Evolutionary conservation across 2,888 invertebrate genomes (phyloP), one percentile per base, ranked within the genome.

Genomic region (Mactromeris polynyma): DNA sequence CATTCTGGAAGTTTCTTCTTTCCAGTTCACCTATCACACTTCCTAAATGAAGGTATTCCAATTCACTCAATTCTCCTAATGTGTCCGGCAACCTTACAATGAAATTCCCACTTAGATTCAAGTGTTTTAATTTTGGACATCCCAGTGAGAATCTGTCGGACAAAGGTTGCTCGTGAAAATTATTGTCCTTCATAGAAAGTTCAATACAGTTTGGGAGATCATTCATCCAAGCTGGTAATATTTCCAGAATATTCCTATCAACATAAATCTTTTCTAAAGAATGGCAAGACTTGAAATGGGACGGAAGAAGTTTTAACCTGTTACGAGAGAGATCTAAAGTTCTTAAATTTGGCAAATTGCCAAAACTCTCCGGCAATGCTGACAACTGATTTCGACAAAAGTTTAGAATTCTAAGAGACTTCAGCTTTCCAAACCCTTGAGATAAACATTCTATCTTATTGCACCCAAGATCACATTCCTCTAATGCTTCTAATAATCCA

Each of bases 1-100:
- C 96, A 92, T 96, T 96, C 84, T 95, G 95, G 87, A 94, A 95
- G 77, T 95, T 94, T 17, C 94, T 86, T 64, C 96, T 85, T 88
- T 96, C 96, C 9, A 96, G 81, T 87, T 96, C 96, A 69, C 93
- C 94, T 40, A 96, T 94, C 40, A 94, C 93, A 93, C 95, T 95
- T 17, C 96, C 96, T 36, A 95, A 83, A 80, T 95, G 93, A 40
- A 95, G 80, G 42, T 85, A 92, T 88, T 96, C 95, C 80, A 96
- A 88, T 19, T 83, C 81, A 58, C 86, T 64, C 81, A 96, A 89
- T 51, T 93, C 85, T 36, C 96, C 95, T 40, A 96, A 83, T 9
- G 93, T 91, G 17, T 94, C 93, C 38, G 96, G 96, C 36, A 96
- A 85, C 2, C 77, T 78, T 2, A 90, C 90, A 92, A 96, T 93